Conservation (phyloP, 2,888 invertebrate species). For the Leptinotarsa juncta region DNA sequence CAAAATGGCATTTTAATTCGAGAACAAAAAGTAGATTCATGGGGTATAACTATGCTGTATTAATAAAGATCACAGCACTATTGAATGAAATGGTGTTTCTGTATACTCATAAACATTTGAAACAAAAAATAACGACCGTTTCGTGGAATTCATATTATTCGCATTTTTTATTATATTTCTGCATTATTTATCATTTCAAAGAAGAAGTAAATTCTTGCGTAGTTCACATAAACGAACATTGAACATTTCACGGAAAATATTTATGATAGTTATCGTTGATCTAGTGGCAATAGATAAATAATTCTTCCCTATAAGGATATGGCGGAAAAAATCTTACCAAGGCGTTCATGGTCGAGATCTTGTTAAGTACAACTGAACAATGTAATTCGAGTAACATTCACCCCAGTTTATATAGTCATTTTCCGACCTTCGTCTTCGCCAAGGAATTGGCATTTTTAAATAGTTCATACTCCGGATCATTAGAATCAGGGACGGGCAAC, state of each 20-base stretch:
- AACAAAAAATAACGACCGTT: background rate
- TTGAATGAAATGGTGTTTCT: too few species aligned
- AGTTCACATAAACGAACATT: background rate
- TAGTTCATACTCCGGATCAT: background rate
- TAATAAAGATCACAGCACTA: too few species aligned
- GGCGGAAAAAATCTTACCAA: constrained; percentile 44
- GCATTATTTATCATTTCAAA: too few species aligned
- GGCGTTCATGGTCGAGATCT: constrained; percentile 48
- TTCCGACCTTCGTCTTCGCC: constrained; percentile 43
- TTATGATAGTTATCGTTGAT: background rate
- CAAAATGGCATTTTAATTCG: too few species aligned
- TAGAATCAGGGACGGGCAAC: constrained; percentile 19
- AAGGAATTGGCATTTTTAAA: constrained; percentile 18
- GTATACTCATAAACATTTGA: too few species aligned
- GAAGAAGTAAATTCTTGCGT: too few species aligned
- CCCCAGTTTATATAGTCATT: constrained; percentile 53
- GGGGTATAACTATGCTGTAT: too few species aligned
- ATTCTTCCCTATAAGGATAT: background rate
- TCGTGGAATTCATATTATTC: background rate
- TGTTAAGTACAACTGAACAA: constrained; percentile 45
- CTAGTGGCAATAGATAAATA: background rate
- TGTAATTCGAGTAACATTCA: constrained; percentile 43
- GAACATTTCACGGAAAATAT: background rate
- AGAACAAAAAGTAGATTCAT: too few species aligned
- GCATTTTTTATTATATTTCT: too few species aligned